These are phyloP conservation scores for Coecobrya sp. DNA, from an alignment of 2,888 invertebrate genomes.

Conservation along the genomic window DNA sequence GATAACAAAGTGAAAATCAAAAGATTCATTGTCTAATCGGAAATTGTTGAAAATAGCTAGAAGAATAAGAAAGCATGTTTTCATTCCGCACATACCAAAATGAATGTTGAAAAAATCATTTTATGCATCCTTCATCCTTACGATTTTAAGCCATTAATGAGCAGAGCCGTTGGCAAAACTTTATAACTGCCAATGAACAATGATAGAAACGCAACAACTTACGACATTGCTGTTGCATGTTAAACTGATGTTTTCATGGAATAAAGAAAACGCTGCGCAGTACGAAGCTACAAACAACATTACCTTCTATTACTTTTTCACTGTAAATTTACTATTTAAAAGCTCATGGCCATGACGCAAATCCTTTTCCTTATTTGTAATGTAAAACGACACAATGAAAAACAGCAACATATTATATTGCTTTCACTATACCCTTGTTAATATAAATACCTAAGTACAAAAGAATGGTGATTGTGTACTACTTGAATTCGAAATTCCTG, in stretches of 20 bases:
- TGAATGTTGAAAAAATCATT: too few species aligned
- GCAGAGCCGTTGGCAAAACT: background rate
- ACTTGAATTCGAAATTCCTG: too few species aligned
- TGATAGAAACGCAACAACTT: background rate
- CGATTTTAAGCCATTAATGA: too few species aligned
- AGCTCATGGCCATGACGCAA: background rate
- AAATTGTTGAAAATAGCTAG: too few species aligned
- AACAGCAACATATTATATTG: background rate
- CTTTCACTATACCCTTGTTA: background rate
- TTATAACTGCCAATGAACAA: background rate
- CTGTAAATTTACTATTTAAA: background rate
- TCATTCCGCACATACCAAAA: too few species aligned
- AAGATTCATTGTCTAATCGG: background rate
- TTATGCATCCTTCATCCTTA: too few species aligned
- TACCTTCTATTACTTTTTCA: background rate
- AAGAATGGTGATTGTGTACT: background rate
- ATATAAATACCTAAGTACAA: background rate
- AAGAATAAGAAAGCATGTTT: too few species aligned
- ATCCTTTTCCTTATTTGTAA: slow-evolving; percentile 66
- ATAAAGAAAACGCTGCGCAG: background rate
- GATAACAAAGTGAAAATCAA: background rate
- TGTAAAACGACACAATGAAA: background rate
- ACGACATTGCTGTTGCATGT: background rate
- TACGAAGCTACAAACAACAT: background rate
- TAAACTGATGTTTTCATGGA: background rate